Evolutionary conservation across 2,888 invertebrate species (phyloP).

Genomic region (Patella ulyssiponensis): DNA sequence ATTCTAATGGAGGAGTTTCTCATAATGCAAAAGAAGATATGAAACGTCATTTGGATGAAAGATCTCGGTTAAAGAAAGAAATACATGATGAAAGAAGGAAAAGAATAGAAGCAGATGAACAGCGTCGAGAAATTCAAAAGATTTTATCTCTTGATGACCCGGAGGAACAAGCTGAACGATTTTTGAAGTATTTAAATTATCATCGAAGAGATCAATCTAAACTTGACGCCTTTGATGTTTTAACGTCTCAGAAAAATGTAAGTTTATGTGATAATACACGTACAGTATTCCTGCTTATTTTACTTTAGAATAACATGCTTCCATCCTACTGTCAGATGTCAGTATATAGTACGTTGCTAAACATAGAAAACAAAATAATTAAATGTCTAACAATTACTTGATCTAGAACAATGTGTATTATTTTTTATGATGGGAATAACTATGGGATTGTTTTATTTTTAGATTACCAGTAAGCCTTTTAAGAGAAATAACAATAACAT

Average conservation of each 20-base stretch:
- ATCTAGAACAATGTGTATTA: too few relatives aligned
- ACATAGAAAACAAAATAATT: too few relatives aligned
- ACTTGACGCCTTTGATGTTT: background rate
- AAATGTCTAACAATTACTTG: too few relatives aligned
- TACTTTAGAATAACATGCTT: too few relatives aligned
- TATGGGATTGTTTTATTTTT: background rate
- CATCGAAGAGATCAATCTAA: conserved; percentile 5
- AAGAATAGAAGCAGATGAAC: conserved; percentile 31
- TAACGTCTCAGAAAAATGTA: background rate
- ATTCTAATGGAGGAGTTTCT: conserved; percentile 23
- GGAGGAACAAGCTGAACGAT: conserved; percentile 54
- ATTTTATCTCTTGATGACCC: conserved; percentile 59
- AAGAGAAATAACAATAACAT: background rate
- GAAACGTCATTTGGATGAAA: background rate
- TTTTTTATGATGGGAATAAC: background rate
- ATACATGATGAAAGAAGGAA: conserved; percentile 13
- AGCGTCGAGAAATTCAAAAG: conserved; percentile 51
- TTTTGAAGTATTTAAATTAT: conserved; percentile 44
- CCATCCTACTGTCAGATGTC: too few relatives aligned
- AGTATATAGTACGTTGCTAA: too few relatives aligned
- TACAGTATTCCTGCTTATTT: too few relatives aligned
- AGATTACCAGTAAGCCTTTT: background rate
- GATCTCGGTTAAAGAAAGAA: conserved; percentile 5
- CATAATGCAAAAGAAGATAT: conserved; percentile 6
- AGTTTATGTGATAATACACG: background rate